Conservation (phyloP, 1,140 invertebrate species). For the Drosophila pruinosa region DNA sequence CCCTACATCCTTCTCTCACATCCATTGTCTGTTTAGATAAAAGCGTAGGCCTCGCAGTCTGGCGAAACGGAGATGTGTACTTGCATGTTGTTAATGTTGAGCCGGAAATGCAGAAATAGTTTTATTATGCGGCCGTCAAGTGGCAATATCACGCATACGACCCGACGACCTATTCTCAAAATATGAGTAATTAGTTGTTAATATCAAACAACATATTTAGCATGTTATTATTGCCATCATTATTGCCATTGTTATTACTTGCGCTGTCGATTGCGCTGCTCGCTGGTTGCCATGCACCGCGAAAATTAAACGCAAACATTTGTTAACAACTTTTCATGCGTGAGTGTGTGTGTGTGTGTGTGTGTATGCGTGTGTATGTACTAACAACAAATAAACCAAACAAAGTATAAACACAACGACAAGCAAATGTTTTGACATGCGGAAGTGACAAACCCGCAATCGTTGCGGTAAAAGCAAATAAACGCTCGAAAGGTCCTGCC, state of each 20-base stretch:
- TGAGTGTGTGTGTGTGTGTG: constrained; percentile 10
- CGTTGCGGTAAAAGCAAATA: not conserved
- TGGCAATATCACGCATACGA: constrained; percentile 71
- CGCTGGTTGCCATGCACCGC: constrained; percentile 48
- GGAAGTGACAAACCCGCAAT: constrained; percentile 16
- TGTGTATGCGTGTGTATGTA: constrained; percentile 19
- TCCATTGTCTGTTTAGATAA: constrained; percentile 4
- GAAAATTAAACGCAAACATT: constrained; percentile 73
- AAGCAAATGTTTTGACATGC: constrained; percentile 8
- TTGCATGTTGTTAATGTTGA: not conserved
- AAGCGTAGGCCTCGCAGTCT: not conserved
- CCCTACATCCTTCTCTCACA: not conserved
- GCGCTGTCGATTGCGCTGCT: not conserved
- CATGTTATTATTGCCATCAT: constrained; percentile 51
- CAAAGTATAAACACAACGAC: not conserved
- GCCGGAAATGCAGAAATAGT: constrained; percentile 54
- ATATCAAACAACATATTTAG: constrained; percentile 64
- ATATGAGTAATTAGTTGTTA: constrained; percentile 72
- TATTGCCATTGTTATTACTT: constrained; percentile 13
- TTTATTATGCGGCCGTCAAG: constrained; percentile 56
- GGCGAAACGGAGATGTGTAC: not conserved
- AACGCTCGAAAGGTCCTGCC: not conserved
- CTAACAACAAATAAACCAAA: constrained; percentile 40
- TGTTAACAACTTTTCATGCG: constrained; percentile 57
- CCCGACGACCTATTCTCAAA: constrained; percentile 32